A percentile compares a stretch with the other conserved stretches of the same genome.
Evolutionary conservation across 2,888 invertebrate species (phyloP).

Genomic region (Ferdinandea cuprea): DNA sequence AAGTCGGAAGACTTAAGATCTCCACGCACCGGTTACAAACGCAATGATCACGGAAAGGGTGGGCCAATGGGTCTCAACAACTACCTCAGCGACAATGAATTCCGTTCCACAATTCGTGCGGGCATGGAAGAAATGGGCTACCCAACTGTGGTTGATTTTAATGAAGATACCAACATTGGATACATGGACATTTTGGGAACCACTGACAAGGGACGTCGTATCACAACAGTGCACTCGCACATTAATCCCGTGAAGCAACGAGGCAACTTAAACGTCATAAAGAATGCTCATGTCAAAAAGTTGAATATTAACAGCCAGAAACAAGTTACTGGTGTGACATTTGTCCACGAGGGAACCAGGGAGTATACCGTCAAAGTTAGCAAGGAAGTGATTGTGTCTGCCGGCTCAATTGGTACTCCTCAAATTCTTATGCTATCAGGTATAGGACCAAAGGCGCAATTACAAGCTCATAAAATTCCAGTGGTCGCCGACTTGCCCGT

Average conservation of each 20-base stretch:
- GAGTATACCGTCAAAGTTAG: slow-evolving; percentile 84
- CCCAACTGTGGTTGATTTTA: slow-evolving; percentile 89
- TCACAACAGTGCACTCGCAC: slow-evolving; percentile 91
- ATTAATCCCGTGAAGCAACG: slow-evolving; percentile 84
- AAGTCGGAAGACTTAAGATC: slow-evolving; percentile 89
- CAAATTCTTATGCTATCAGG: slow-evolving; percentile 95
- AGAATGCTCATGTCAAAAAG: slow-evolving; percentile 85
- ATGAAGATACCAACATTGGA: slow-evolving; percentile 92
- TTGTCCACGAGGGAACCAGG: slow-evolving; percentile 84
- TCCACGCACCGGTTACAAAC: slow-evolving; percentile 76
- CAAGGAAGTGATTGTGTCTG: slow-evolving; percentile 93
- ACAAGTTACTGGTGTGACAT: slow-evolving; percentile 84
- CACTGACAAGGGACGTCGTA: slow-evolving; percentile 90
- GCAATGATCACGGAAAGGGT: slow-evolving; percentile 86
- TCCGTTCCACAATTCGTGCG: slow-evolving; percentile 88
- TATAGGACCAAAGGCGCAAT: slow-evolving; percentile 80
- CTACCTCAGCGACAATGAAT: slow-evolving; percentile 90
- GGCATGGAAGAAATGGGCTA: slow-evolving; percentile 92
- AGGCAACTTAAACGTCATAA: slow-evolving; percentile 85
- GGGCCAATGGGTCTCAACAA: slow-evolving; percentile 84
- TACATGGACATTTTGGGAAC: slow-evolving; percentile 95
- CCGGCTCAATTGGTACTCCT: slow-evolving; percentile 95
- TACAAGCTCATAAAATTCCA: slow-evolving; percentile 78
- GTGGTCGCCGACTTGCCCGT: slow-evolving; percentile 83
- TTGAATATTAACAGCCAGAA: slow-evolving; percentile 85